Percentiles rank a stretch among this genome's conserved stretches.
These are phyloP conservation scores for Loris lydekkerianus DNA, from an alignment of 2,797 vertebrate species.

Conservation along the genomic window DNA sequence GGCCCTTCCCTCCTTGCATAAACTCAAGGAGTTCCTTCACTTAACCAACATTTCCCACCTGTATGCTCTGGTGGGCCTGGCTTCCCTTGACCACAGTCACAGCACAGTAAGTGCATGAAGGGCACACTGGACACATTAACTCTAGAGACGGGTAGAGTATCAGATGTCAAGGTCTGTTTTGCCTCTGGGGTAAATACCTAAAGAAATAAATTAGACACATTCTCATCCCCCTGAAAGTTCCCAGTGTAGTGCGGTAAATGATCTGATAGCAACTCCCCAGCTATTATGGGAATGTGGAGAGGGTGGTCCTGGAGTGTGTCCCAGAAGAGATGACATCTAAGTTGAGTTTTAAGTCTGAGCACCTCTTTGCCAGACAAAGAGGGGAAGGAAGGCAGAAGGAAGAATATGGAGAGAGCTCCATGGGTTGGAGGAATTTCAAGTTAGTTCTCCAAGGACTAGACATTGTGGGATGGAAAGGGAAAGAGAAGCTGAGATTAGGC, in stretches of 20 bases:
- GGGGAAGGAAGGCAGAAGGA: not conserved
- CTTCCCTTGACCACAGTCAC: not conserved
- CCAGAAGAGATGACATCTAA: not conserved
- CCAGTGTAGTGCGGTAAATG: not conserved
- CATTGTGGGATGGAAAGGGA: not conserved
- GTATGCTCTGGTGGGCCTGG: not conserved
- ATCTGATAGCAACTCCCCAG: not conserved
- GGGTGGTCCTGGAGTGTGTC: not conserved
- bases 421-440: conserved; percentile 46
- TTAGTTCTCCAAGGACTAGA: conserved; percentile 9
- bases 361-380: not conserved
- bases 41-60: not conserved
- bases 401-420: not conserved
- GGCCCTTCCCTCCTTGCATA: not conserved
- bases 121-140: not conserved
- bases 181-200: not conserved
- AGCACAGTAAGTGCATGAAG: not conserved
- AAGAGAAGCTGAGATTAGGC: conserved; percentile 1
- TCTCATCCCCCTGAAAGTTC: not conserved
- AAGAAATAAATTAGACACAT: not conserved
- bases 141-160: not conserved
- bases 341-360: not conserved
- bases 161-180: not conserved
- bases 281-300: not conserved
- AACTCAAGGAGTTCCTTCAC: not conserved